Base-by-base conservation (phyloP, 2,113 vertebrate genomes). In the Patagioenas fasciata region DNA sequence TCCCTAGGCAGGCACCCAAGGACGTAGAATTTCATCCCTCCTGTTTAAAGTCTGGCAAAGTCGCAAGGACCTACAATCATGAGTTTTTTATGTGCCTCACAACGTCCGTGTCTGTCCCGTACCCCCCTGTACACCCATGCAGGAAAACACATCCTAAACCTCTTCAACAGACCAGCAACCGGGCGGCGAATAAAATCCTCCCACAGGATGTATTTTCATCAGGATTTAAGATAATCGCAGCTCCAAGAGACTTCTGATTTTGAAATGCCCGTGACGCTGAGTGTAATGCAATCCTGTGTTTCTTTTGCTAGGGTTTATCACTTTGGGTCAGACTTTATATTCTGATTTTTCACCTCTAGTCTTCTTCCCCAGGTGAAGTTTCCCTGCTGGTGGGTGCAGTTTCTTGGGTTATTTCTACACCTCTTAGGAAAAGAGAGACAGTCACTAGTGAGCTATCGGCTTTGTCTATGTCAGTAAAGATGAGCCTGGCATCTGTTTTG, bases 271-370 rank as follows among this genome's bases (percentile, higher is more conserved):
- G 57, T 53, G 12, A 50, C 6, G 21, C 50, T 42, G 85, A 50
- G 69, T 15, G 36, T 11, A 31, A 64, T 3, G 13, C 44, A 32
- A 0, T 23, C 38, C 53, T 0, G 0, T 11, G 3, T 50, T 64
- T 66, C 74, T n/a, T 82, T 73, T 61, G 77, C 75, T 60, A 57
- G 16, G 78, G 28, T 32, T 18, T 6, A 0, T 54, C 36, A 3
- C 57, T 25, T 71, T 13, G 73, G 25, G 34, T 60, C 56, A 36
- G 81, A 17, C 13, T 74, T 38, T 23, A 14, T 15, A 73, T 51
- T 31, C 19, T 15, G 56, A 47, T 42, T 86, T 92, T 88, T 69
- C 6, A 4, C 71, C 18, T 85, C 74, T 44, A 11, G 5, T 9
- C 23, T 32, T 62, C 25, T 34, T 44, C 50, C 32, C 31, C 21